A percentile compares a stretch with the other conserved stretches of the same genome.
These are phyloP conservation scores for Phataginus tetradactyla DNA, from an alignment of 2,797 vertebrate species.

Conservation along the genomic window DNA sequence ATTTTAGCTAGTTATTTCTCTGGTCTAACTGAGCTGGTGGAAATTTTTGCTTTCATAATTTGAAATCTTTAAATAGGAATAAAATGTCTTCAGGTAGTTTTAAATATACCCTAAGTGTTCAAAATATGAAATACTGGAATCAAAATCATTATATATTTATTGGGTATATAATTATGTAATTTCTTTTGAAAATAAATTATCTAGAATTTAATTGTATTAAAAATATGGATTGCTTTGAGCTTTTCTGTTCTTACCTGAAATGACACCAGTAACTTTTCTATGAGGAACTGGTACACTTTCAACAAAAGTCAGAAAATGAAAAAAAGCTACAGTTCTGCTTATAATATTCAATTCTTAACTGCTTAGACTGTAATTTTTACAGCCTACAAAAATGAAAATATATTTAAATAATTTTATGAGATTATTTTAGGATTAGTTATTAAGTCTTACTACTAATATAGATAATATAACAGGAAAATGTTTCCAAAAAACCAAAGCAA, in stretches of 20 bases:
- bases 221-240: neutral
- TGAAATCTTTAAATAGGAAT: slow-evolving; percentile 61
- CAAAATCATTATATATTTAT: slow-evolving; percentile 36
- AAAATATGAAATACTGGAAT: slow-evolving; percentile 69
- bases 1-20: slow-evolving; percentile 19
- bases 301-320: neutral
- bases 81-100: slow-evolving; percentile 65
- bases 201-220: slow-evolving; percentile 50
- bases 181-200: slow-evolving; percentile 81
- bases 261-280: neutral
- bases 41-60: slow-evolving; percentile 49
- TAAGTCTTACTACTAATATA: neutral
- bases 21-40: neutral
- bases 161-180: slow-evolving; percentile 54
- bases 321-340: neutral
- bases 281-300: neutral
- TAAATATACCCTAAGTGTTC: neutral
- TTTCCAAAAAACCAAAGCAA: neutral
- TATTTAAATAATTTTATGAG: neutral
- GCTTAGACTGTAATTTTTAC: neutral
- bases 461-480: neutral
- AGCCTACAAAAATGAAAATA: neutral
- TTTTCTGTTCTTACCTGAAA: neutral
- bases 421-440: neutral
- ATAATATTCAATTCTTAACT: neutral